Base-by-base conservation (phyloP, 2,888 invertebrate genomes). In the Mesoligia furuncula region DNA sequence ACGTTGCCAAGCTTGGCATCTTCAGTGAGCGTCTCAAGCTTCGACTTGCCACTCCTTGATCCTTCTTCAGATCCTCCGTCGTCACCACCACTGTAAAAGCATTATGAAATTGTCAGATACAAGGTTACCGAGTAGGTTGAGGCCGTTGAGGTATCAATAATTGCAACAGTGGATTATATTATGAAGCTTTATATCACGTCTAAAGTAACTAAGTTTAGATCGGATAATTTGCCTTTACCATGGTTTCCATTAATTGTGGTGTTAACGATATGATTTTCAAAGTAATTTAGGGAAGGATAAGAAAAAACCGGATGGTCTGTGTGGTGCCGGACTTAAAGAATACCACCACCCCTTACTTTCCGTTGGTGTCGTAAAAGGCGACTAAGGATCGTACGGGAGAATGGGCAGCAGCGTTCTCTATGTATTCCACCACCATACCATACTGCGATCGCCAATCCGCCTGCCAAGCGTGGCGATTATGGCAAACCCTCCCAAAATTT, bases 1-100 rank as follows among this genome's bases (percentile, higher is more conserved):
- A 98, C 98, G 91, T 98, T 98, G 87, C 98, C 98, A 83, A 98
- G 97, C 93, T 98, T 98, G 61, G 98, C 98, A 1, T 97, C 97
- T 76, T 97, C 97, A 0, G 97, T 96, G 31, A 97, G 93, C 4
- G 97, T 83, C 83, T 97, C 97, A 81, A 97, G 82, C 83, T 96
- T 96, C 5, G 97, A 97, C 87, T 97, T 97, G 24, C 96, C 96
- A 24, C 94, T 90, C 78, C 95, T 92, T 2, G 96, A 93, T 4
- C 97, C 96, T 83, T 97, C 97, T 83, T 97, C 97, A 0, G 96
- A 96, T 39, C 98, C 98, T 57, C 98, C 98, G 76, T 98, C 98
- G 64, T 98, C 98, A 57, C 98, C 98, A 77, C 98, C 98, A 75
- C 98, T 97, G 87, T 94, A 81, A 77, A 15, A 62, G 15, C 80